Evolutionary conservation across 2,113 vertebrate species (phyloP).

Genomic region (Prunella himalayana): DNA sequence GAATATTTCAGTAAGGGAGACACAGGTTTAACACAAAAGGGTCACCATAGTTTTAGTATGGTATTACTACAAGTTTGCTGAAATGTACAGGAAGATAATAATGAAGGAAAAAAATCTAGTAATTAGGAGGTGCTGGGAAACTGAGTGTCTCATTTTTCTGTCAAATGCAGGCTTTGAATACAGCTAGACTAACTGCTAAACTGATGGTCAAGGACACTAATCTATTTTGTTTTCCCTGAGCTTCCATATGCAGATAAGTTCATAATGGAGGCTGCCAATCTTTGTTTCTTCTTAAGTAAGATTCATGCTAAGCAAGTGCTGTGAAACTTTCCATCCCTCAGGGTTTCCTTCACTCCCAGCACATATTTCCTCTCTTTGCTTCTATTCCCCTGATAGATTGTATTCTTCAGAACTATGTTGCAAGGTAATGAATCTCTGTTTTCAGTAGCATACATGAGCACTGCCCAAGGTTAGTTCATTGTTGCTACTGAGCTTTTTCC

Average conservation of each 20-base stretch:
- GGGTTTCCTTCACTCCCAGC: background rate
- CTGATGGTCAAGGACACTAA: background rate
- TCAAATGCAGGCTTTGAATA: background rate
- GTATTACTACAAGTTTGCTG: background rate
- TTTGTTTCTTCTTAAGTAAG: background rate
- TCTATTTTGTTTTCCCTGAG: background rate
- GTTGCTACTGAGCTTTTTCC: background rate
- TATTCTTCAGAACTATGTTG: background rate
- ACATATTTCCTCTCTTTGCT: background rate
- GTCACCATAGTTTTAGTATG: background rate
- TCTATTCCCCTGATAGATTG: background rate
- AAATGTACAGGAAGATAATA: background rate
- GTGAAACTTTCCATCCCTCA: background rate
- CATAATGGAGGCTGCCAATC: background rate
- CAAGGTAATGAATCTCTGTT: background rate
- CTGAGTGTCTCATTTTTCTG: background rate
- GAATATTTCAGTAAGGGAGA: background rate
- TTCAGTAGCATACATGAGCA: background rate
- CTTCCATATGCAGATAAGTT: background rate
- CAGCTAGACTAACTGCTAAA: background rate
- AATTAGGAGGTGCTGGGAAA: background rate
- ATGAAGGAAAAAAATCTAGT: background rate
- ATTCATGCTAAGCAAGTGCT: background rate
- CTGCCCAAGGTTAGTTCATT: background rate
- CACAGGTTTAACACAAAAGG: background rate